Base-by-base conservation (phyloP, 2,113 vertebrate genomes). In the Athene noctua region DNA sequence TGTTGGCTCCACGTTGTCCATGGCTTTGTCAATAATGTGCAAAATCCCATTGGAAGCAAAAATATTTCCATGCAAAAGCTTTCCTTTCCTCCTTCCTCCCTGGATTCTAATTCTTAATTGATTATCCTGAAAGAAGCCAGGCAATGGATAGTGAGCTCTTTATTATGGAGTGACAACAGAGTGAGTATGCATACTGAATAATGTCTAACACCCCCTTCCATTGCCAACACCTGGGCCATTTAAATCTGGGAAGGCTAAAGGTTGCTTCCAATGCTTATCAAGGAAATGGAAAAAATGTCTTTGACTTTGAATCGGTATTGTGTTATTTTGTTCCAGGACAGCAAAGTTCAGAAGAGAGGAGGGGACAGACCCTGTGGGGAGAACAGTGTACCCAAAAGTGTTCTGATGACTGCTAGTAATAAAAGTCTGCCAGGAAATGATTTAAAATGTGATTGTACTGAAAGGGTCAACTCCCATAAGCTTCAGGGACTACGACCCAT, bases 31-130 rank as follows among this genome's bases (percentile, higher is more conserved):
- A 29, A 99, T 98, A 77, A 99, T 97, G 79, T 99, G 99, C 71
- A 99, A 95, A 84, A 99, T 97, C 66, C 99, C 99, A 16, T 99
- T 99, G 55, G 98, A 99, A 47, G 99, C 99, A 29, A 98, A 58
- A 20, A 99, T 80, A 87, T 99, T 97, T 1, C 98, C 97, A 71
- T 98, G 97, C 54, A 99, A 20, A 71, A 99, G 94, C 44, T 90
- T 97, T 12, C 96, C 98, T 90, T 97, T 99, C 66, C 89, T 98
- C 49, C 80, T 98, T 95, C 98, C 98, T 84, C 98, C 98, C 75
- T 97, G 91, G 90, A 99, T 98, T 89, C 98, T 98, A 87, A 99
- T 98, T 75, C 97, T 99, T 36, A 98, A 74, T 29, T 98, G 95
- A 58, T 97, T 96, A 51, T 98, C 97, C 99, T 99, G 92, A 94